Evolutionary conservation across 2,888 invertebrate species (phyloP).

Genomic region (Adelphocoris suturalis): DNA sequence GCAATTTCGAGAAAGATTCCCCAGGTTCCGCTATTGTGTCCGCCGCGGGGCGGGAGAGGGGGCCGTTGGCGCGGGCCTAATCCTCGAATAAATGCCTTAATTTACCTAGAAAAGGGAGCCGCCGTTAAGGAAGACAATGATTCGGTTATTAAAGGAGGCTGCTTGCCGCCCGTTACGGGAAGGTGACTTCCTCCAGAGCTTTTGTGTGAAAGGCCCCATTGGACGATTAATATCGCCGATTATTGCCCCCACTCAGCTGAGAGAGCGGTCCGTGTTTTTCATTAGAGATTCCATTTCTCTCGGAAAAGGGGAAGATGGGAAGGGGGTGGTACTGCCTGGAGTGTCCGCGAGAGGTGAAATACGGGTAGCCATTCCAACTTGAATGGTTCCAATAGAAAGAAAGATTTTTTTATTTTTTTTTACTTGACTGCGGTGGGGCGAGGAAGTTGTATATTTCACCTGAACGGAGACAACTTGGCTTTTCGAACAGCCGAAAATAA

Average conservation of each 20-base stretch:
- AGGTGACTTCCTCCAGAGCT: conserved; percentile 9
- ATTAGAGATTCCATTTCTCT: no score
- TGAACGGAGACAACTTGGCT: no score
- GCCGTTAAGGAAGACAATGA: conserved; percentile 45
- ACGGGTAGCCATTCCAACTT: no score
- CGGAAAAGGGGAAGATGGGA: no score
- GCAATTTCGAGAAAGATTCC: conserved; percentile 9
- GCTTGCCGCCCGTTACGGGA: conserved; percentile 6
- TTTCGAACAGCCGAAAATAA: no score
- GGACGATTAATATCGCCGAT: conserved; percentile 4
- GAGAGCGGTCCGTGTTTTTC: no score
- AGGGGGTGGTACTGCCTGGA: no score
- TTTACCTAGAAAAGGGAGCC: conserved; percentile 50
- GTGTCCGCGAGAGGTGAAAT: no score
- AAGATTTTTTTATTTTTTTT: no score
- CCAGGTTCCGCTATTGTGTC: conserved; percentile 15
- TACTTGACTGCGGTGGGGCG: no score
- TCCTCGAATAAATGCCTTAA: conserved; percentile 56
- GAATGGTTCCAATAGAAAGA: no score
- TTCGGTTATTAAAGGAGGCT: conserved; percentile 46
- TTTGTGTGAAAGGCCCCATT: conserved; percentile 26
- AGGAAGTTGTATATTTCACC: no score
- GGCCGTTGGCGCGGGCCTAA: conserved; percentile 9
- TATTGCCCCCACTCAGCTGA: not conserved
- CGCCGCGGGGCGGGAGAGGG: not conserved